Base-by-base conservation (phyloP, 1,140 invertebrate species). In the Trichoplusia ni region DNA sequence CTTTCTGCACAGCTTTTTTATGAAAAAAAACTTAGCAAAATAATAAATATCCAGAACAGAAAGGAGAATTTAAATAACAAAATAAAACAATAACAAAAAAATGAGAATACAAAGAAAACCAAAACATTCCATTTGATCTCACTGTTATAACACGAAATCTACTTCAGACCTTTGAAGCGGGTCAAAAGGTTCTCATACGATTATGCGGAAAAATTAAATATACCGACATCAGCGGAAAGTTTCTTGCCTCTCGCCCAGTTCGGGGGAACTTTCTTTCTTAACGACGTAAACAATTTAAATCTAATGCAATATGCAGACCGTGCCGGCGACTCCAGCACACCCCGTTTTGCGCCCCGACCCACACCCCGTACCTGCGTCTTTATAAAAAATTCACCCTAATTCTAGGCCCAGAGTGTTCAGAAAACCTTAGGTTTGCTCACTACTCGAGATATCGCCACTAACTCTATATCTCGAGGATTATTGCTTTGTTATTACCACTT, bases 221-320 rank as follows among this genome's bases (percentile, higher is more conserved):
- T 64, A 73, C 72, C 69, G 56, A 64, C 69, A 65, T 16, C 60
- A 59, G 21, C 38, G 69, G 38, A 51, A 53, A 84, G 78, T 80
- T 79, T 64, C 65, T 46, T 64, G 69, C 61, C 61, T 71, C 71
- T 69, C 65, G 71, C 72, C 65, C 72, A 78, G 77, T 83, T 83
- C 58, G 67, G 65, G 47, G 59, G 64, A 85, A 86, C 70, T 88
- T 86, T 79, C 77, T 84, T 84, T 82, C 84, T 86, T 89, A 89
- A 89, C 84, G 86, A 89, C 84, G 82, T 87, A 86, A 89, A 89
- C 84, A 87, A 89, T 87, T 89, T 89, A 87, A 87, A 89, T 82
- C 79, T 87, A 87, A 87, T 89, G 80, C 81, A 87, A 89, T 84
- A 89, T 87, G 86, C 84, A 89, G 79, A 75, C 73, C 66, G 44